Base-by-base conservation (phyloP, 2,888 invertebrate genomes). In the Halocaridina rubra region DNA sequence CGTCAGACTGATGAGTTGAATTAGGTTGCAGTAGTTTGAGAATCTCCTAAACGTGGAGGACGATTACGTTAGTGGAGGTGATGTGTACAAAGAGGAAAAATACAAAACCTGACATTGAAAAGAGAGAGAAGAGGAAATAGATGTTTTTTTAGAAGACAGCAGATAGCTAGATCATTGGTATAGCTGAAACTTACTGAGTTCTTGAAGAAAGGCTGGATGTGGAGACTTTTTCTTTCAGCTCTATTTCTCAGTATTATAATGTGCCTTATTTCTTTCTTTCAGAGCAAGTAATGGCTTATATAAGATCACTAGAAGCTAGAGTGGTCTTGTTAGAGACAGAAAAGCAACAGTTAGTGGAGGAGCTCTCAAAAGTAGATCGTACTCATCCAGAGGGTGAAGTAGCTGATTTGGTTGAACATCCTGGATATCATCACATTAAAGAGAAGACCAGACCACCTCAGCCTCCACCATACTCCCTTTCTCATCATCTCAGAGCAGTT, bases 251-350 rank as follows among this genome's bases (percentile, higher is more conserved):
- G n/a, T n/a, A n/a, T n/a, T n/a, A n/a, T n/a, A n/a, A n/a, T n/a
- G n/a, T n/a, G n/a, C n/a, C n/a, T n/a, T n/a, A n/a, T 29, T 59
- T 8, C 33, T 75, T 46, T 19, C 0, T 53, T 29, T 1, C 90
- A 93, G 97, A 97, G 91, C 95, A 97, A 92, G 96, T 97, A 84
- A 94, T 97, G 91, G 96, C 96, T 90, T 98, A 98, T 91, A 97
- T 98, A 10, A 93, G 95, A 89, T 96, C 95, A 89, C 92, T 98
- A 89, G 98, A 98, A 91, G 94, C 95, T 89, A 94, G 96, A 90
- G 95, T 98, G 75, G 75, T 86, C 75, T 74, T 85, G 84, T 76
- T 85, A 39, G 87, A 87, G 77, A 79, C 85, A 1, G 87, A 86
- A 74, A 86, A 81, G 61, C 85, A 85, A 13, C 80, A 76, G 10